Base-by-base conservation (phyloP, 2,797 vertebrate genomes). In the Pangasius sanitwongsei region DNA sequence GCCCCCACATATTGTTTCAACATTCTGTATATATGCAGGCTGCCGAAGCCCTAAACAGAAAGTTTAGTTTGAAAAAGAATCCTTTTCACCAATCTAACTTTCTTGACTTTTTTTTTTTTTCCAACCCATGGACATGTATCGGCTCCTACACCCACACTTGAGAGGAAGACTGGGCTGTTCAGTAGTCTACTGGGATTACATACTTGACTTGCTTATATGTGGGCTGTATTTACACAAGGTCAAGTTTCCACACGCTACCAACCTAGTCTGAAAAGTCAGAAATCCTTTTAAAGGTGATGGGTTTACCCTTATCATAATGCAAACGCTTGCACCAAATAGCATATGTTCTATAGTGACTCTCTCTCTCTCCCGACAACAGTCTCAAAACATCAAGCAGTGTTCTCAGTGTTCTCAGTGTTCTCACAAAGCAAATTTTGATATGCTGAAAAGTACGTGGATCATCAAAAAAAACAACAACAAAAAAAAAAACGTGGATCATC, bases 11-110 rank as follows among this genome's bases (percentile, higher is more conserved):
- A 53, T 70, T 85, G 48, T 85, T 85, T 85, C 48, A 85, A 25
- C 83, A 70, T 55, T 85, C 63, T 85, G 65, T 85, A 86, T 72
- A 72, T 57, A 72, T 86, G 69, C 37, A 86, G 84, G 69, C 67
- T 57, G 84, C 72, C 23, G 3, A 72, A 72, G 37, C 50, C 53
- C 48, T 69, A 67, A 85, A 70, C 41, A 34, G n/a, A 85, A 85
- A 85, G 83, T 85, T 85, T 69, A 85, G 83, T 85, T 85, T 69
- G 63, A 53, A 70, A 85, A 85, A 55, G 63, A 55, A 70, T 83
- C 80, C 34, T 44, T 44, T 41, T 61, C 23, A 15, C 18, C 15
- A 44, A 8, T 31, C 78, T 16, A 65, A 85, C 83, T 85, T 85
- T 85, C 44, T 69, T 44, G 23, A 28, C 2, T 8, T 13, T 83